These are phyloP conservation scores for Philypnodon macrostomus DNA, from an alignment of 2,797 vertebrate species.

Conservation along the genomic window DNA sequence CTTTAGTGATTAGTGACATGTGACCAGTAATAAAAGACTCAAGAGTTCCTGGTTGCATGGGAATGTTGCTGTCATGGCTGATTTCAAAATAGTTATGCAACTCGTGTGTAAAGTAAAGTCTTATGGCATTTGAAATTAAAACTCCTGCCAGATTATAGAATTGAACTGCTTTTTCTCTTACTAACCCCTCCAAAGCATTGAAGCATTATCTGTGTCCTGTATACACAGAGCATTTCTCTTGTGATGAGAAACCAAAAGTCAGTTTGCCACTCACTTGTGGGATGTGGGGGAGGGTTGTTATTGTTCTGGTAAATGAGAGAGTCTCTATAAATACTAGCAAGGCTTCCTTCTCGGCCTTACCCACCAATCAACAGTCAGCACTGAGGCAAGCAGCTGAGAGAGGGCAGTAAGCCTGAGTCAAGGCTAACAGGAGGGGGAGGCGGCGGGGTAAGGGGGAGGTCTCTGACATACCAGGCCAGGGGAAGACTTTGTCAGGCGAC, in stretches of 20 bases:
- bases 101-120: too few relatives aligned
- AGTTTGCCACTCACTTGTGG: slow-evolving; percentile 46
- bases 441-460: slow-evolving; percentile 54
- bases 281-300: slow-evolving; percentile 70
- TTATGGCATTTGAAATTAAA: too few relatives aligned
- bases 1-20: too few relatives aligned
- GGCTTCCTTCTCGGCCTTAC: slow-evolving; percentile 71
- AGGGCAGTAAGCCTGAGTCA: slow-evolving; percentile 71
- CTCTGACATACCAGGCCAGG: slow-evolving; percentile 27
- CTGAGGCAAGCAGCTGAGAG: slow-evolving; percentile 66
- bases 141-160: too few relatives aligned
- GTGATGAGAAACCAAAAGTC: slow-evolving; percentile 65
- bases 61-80: too few relatives aligned
- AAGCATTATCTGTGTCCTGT: slow-evolving; percentile 20
- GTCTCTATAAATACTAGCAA: slow-evolving; percentile 79
- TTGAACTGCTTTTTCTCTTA: too few relatives aligned
- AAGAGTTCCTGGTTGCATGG: too few relatives aligned
- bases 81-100: too few relatives aligned
- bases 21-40: background rate
- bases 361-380: slow-evolving; percentile 72
- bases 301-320: slow-evolving; percentile 81
- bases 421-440: slow-evolving; percentile 52
- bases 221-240: slow-evolving; percentile 33
- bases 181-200: too few relatives aligned
- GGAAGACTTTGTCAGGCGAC: slow-evolving; percentile 32